A percentile compares a stretch with the other conserved stretches of the same genome.
These are phyloP conservation scores for Temnopleurus reevesii DNA, from an alignment of 53 echinoderm and acorn worm genomes.

Conservation along the genomic window DNA sequence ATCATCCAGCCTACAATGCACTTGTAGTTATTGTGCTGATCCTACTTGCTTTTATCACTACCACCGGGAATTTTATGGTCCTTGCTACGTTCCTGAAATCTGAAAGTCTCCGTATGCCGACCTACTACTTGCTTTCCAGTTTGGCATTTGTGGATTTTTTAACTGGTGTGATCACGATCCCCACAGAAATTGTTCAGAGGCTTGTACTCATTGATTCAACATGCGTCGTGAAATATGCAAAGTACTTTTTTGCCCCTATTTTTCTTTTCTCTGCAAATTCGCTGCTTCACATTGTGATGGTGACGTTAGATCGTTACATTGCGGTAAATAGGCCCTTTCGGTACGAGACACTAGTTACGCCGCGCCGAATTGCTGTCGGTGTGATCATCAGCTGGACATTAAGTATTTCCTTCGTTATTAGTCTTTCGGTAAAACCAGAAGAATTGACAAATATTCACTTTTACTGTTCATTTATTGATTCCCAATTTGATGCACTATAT, in stretches of 20 bases:
- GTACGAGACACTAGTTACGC: neutral
- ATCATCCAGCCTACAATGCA: neutral
- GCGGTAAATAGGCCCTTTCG: neutral
- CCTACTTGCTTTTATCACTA: neutral
- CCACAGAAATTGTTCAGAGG: neutral
- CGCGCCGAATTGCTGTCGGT: neutral
- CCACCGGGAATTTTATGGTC: neutral
- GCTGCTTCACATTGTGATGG: neutral
- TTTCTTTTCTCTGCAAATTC: neutral
- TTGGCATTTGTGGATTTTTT: neutral
- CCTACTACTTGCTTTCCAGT: neutral
- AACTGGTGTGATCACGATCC: neutral
- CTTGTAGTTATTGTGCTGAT: neutral
- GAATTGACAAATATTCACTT: neutral
- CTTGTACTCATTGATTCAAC: neutral
- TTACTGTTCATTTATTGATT: neutral
- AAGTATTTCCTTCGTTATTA: neutral
- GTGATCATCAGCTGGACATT: neutral
- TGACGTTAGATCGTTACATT: conserved; percentile 8
- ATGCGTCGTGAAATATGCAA: neutral
- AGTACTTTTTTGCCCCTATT: neutral
- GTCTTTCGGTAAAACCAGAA: neutral
- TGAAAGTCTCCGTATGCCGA: conserved; percentile 1
- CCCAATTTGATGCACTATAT: neutral
- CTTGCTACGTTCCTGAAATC: neutral